Evolutionary conservation across 1,140 invertebrate genomes (phyloP).

Genomic region (Drosophila sechellia): DNA sequence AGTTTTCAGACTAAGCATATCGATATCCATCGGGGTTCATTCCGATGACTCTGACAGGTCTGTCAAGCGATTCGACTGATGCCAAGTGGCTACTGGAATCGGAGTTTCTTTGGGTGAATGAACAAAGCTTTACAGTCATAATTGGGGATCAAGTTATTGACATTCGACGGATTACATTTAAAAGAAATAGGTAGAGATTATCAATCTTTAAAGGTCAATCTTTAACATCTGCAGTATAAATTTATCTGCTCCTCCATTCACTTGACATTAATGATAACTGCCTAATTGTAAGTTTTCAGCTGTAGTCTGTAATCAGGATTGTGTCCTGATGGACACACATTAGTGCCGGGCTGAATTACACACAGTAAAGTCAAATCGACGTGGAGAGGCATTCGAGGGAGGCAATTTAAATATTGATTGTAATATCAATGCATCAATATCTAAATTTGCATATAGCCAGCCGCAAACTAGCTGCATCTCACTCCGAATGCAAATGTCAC

Average conservation of each 20-base stretch:
- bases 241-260: not conserved
- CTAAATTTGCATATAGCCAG: conserved; percentile 68
- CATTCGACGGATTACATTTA: not conserved
- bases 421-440: conserved; percentile 75
- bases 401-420: conserved; percentile 79
- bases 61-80: conserved; percentile 1
- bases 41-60: conserved; percentile 16
- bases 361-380: conserved; percentile 32
- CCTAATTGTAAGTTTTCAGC: conserved; percentile 38
- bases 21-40: conserved; percentile 25
- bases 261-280: not conserved
- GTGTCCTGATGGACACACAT: conserved; percentile 17
- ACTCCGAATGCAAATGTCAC: conserved; percentile 51
- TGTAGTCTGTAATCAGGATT: conserved; percentile 18
- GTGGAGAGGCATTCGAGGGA: conserved; percentile 14
- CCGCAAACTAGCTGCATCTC: conserved; percentile 61
- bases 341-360: not conserved
- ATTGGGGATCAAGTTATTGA: not conserved
- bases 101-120: not conserved
- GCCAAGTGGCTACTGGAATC: conserved; percentile 8
- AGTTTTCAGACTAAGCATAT: conserved; percentile 34
- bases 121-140: not conserved
- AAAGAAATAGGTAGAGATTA: not conserved
- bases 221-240: no score
- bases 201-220: no score